Percentiles rank a stretch among this genome's conserved stretches.
These are phyloP conservation scores for Idaea biselata DNA, from an alignment of 2,888 invertebrate species.

Conservation along the genomic window DNA sequence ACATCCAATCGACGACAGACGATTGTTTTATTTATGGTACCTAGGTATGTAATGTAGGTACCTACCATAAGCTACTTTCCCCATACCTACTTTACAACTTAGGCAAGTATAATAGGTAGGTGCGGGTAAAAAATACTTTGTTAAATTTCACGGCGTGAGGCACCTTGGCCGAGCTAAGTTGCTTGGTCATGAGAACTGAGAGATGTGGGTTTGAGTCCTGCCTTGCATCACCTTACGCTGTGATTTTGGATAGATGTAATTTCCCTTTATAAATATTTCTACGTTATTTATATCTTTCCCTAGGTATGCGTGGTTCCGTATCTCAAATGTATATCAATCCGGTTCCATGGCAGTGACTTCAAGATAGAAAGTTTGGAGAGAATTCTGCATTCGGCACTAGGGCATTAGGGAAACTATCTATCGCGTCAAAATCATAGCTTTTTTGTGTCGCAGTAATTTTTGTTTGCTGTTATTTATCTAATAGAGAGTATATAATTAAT, in stretches of 20 bases:
- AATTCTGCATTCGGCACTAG: neutral
- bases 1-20: too few relatives aligned
- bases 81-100: too few relatives aligned
- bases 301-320: constrained; percentile 83
- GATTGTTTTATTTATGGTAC: too few relatives aligned
- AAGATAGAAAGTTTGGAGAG: constrained; percentile 12
- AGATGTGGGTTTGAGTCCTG: too few relatives aligned
- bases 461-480: constrained; percentile 20
- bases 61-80: too few relatives aligned
- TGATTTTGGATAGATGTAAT: too few relatives aligned
- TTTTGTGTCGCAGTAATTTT: constrained; percentile 8
- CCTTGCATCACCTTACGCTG: too few relatives aligned
- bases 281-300: constrained; percentile 7
- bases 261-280: constrained; percentile 18
- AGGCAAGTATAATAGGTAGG: too few relatives aligned
- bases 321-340: constrained; percentile 84
- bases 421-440: constrained; percentile 29
- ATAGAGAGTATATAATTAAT: constrained; percentile 17
- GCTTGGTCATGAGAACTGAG: neutral
- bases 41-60: too few relatives aligned
- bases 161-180: constrained; percentile 5
- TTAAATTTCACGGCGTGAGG: neutral
- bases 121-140: too few relatives aligned
- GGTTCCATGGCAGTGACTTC: constrained; percentile 82
- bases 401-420: constrained; percentile 13